phyloP scores from a whole-genome alignment of 2,113 vertebrate genomes.

The Mormoops blainvillei region DNA sequence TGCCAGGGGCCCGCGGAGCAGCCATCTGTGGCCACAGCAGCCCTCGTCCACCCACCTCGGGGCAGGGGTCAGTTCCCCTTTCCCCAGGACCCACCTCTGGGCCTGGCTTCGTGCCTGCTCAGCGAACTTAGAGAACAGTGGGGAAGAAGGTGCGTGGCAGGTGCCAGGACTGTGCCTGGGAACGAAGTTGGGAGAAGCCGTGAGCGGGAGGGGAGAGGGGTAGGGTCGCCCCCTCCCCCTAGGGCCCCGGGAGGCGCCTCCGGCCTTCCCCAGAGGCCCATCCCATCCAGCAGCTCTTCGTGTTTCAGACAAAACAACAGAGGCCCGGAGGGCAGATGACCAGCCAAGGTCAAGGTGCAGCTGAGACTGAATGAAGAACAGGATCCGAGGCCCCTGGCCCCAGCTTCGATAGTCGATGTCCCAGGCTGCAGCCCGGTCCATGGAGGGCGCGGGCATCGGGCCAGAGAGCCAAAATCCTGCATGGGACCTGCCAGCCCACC shows the following conservation, averaged over 20 bases:
- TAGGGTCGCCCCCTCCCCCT: rapidly evolving
- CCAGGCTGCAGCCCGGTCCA: neutral
- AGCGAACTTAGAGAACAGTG: neutral
- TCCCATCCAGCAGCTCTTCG: neutral
- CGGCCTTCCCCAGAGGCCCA: neutral
- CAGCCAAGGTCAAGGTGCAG: too few relatives aligned
- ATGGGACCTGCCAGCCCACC: neutral
- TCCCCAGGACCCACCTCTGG: neutral
- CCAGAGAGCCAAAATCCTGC: neutral
- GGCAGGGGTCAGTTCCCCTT: neutral
- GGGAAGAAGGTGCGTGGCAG: rapidly evolving
- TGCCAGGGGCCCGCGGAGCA: neutral
- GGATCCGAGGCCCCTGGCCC: rapidly evolving
- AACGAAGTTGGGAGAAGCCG: rapidly evolving
- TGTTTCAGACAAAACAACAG: neutral
- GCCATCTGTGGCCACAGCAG: neutral
- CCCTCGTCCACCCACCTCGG: rapidly evolving
- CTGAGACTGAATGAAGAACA: neutral
- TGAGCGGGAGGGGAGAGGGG: neutral
- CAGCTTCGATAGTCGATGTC: rapidly evolving
- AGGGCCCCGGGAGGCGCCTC: rapidly evolving
- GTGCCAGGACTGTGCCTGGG: neutral
- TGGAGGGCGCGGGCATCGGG: rapidly evolving
- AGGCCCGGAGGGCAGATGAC: neutral
- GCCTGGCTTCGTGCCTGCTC: neutral